Evolutionary conservation across 1,140 invertebrate genomes (phyloP).

Genomic region (Orchesella cincta): DNA sequence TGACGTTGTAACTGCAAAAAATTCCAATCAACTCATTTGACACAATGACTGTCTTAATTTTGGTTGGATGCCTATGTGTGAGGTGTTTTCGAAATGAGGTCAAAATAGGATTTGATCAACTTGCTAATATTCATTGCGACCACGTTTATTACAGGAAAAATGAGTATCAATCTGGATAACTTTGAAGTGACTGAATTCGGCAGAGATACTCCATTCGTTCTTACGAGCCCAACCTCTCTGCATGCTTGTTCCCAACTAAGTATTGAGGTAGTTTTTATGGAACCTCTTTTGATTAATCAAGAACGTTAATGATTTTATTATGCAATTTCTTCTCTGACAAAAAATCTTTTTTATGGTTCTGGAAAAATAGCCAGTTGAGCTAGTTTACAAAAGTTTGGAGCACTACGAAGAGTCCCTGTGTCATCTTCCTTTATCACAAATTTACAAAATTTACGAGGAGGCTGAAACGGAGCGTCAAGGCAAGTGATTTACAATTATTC

Average conservation of each 20-base stretch:
- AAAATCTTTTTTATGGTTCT: not conserved
- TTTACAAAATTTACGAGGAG: conserved; percentile 48
- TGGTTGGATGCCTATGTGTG: too few species aligned
- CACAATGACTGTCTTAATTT: too few species aligned
- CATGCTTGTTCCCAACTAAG: conserved; percentile 37
- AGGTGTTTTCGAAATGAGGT: too few species aligned
- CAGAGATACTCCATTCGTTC: conserved; percentile 40
- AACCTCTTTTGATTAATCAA: not conserved
- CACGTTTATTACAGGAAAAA: too few species aligned
- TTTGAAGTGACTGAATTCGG: conserved; percentile 41
- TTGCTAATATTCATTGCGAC: too few species aligned
- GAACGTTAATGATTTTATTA: not conserved
- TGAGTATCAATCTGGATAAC: conserved; percentile 48
- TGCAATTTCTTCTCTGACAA: too few species aligned
- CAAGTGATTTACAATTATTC: conserved; percentile 16
- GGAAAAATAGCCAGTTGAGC: conserved; percentile 41
- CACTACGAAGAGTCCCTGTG: conserved; percentile 44
- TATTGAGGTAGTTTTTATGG: conserved; percentile 36
- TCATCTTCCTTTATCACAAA: conserved; percentile 40
- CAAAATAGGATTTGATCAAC: too few species aligned
- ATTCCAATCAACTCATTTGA: too few species aligned
- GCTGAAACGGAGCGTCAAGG: conserved; percentile 49
- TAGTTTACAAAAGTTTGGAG: conserved; percentile 46
- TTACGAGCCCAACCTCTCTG: conserved; percentile 49
- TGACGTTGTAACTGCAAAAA: too few species aligned